Conservation (phyloP, 2,113 vertebrate genomes). For the Montifringilla adamsi region DNA sequence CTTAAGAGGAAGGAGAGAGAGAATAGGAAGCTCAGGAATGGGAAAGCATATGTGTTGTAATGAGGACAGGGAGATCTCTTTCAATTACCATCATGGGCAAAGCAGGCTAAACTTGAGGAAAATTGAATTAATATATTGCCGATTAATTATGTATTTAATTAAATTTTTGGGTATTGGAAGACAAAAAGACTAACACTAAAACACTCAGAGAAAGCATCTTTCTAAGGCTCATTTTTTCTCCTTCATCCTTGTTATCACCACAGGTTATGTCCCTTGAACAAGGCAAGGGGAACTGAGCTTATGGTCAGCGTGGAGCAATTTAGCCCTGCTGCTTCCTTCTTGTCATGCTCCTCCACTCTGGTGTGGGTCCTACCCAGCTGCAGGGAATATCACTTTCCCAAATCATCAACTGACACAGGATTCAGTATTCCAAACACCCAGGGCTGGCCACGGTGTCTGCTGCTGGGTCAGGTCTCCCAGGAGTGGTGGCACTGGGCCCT, state of each 20-base stretch:
- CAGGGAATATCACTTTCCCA: fast-evolving
- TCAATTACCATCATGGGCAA: neutral
- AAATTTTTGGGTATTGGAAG: neutral
- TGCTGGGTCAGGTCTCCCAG: neutral
- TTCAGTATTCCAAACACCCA: neutral
- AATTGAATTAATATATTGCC: neutral
- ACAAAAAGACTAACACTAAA: neutral
- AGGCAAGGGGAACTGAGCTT: neutral
- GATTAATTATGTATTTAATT: neutral
- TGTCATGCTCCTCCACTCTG: neutral
- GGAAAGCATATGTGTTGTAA: neutral
- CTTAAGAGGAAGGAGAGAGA: neutral
- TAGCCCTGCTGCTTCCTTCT: neutral
- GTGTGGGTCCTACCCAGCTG: neutral
- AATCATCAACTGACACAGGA: neutral
- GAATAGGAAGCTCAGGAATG: neutral
- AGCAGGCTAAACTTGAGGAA: neutral
- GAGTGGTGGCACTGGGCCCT: neutral
- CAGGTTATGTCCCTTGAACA: neutral
- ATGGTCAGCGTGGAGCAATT: fast-evolving
- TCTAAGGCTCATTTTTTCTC: neutral
- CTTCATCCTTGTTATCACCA: neutral
- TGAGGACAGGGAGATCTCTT: neutral
- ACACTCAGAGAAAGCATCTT: neutral
- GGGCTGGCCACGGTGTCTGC: neutral